Percentiles rank a stretch among this genome's conserved stretches.
These are phyloP conservation scores for Mya arenaria DNA, from an alignment of 1,140 invertebrate species.

Conservation along the genomic window DNA sequence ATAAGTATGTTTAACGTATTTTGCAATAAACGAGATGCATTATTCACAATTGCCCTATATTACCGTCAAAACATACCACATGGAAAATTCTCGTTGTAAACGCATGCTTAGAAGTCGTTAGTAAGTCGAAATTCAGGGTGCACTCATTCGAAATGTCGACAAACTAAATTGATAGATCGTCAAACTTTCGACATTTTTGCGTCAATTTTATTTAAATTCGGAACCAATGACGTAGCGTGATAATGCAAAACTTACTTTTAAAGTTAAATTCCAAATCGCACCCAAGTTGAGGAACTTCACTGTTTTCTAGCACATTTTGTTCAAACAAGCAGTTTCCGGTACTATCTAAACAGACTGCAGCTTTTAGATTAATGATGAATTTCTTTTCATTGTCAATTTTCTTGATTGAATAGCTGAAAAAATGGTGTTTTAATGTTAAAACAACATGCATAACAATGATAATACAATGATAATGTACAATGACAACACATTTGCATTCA, in stretches of 20 bases:
- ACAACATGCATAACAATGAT: background rate
- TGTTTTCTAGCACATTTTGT: background rate
- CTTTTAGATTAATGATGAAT: conserved; percentile 15
- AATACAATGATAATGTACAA: background rate
- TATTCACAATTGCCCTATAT: no score
- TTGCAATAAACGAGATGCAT: no score
- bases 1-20: no score
- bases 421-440: background rate
- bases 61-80: no score
- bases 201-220: no score
- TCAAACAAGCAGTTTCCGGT: conserved; percentile 43
- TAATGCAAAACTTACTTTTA: conserved; percentile 29
- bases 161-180: no score
- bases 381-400: conserved; percentile 27
- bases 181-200: no score
- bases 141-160: no score
- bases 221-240: no score
- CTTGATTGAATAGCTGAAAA: conserved; percentile 24
- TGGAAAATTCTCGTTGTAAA: no score
- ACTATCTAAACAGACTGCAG: conserved; percentile 25
- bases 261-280: conserved; percentile 29
- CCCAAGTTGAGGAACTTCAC: conserved; percentile 35
- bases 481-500: background rate
- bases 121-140: no score
- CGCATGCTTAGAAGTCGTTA: no score